These are phyloP conservation scores for Vulpes vulpes DNA, from an alignment of 2,113 vertebrate species.

Conservation along the genomic window DNA sequence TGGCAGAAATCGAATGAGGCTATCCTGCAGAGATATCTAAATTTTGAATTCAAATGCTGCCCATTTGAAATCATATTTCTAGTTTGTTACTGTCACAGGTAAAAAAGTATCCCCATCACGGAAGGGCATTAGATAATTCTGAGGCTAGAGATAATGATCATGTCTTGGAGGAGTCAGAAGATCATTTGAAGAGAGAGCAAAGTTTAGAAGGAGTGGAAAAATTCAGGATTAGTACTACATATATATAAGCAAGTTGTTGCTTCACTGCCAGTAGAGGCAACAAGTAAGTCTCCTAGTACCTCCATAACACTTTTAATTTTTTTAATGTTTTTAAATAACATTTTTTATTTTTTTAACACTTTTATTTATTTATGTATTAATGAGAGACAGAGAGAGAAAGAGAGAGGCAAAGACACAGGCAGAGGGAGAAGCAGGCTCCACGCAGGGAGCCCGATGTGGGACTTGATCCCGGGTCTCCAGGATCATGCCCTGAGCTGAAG, in stretches of 20 bases:
- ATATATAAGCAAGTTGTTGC: neutral
- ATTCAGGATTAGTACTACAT: neutral
- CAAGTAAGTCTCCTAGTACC: neutral
- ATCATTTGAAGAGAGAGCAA: neutral
- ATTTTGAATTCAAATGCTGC: neutral
- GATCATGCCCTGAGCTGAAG: no score
- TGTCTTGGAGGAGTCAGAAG: neutral
- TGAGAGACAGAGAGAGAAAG: no score
- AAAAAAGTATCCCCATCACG: neutral
- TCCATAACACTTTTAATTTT: neutral
- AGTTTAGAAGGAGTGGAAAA: neutral
- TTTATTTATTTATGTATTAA: no score
- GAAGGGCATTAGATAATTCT: neutral
- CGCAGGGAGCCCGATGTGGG: no score
- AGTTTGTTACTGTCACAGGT: neutral
- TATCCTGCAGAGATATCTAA: neutral
- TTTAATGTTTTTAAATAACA: no score
- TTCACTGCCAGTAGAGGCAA: neutral
- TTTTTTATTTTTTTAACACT: no score
- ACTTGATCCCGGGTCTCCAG: no score
- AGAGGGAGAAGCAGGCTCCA: no score
- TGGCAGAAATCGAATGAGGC: neutral
- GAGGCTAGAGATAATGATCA: neutral
- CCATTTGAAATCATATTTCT: neutral
- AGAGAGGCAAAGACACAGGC: no score